These are phyloP conservation scores for Paguma larvata DNA, from an alignment of 2,797 vertebrate species.

Conservation along the genomic window DNA sequence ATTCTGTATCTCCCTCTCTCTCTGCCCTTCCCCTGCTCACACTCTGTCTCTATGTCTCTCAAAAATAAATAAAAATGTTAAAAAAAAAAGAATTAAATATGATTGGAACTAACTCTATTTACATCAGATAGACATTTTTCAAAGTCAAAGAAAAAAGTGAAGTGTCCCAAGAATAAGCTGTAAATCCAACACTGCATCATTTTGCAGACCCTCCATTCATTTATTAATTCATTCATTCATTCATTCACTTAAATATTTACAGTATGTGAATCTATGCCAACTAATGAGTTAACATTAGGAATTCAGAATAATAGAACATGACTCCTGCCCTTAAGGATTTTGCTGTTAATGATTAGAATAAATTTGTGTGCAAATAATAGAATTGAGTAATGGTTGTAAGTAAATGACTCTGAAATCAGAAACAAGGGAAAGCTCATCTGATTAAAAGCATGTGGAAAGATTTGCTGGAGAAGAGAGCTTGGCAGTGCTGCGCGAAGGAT, in stretches of 20 bases:
- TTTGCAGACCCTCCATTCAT: not conserved
- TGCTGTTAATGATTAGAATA: not conserved
- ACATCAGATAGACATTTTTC: not conserved
- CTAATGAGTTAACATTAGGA: not conserved
- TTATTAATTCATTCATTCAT: not conserved
- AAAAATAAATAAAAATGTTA: no score
- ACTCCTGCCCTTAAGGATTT: not conserved
- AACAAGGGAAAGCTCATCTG: not conserved
- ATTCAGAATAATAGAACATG: not conserved
- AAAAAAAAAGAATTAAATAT: constrained; percentile 2
- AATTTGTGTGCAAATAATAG: not conserved
- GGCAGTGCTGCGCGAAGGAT: not conserved
- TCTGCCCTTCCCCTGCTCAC: no score
- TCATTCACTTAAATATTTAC: not conserved
- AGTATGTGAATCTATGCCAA: not conserved
- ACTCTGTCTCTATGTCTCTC: no score
- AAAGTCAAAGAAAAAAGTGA: not conserved
- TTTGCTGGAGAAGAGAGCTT: not conserved
- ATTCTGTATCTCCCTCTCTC: no score
- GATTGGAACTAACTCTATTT: not conserved
- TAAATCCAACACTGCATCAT: not conserved
- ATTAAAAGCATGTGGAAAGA: not conserved
- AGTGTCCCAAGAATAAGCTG: not conserved
- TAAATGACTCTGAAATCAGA: not conserved
- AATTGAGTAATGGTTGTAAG: not conserved